Percentiles rank a stretch among this genome's conserved stretches.
phyloP scores from a whole-genome alignment of 2,797 vertebrate genomes.

The Mustela erminea region DNA sequence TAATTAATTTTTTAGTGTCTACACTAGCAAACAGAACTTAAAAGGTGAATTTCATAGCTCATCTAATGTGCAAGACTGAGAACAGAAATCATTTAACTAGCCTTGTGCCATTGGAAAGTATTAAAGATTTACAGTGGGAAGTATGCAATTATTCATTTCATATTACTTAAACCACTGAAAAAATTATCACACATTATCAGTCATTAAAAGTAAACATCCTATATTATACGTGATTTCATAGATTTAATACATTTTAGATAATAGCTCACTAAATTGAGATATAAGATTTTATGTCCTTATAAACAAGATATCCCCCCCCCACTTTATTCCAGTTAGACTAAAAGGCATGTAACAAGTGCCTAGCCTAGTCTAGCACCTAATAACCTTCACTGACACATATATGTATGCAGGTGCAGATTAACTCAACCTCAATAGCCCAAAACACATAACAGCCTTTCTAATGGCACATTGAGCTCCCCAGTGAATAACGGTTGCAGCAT shows the following conservation, averaged over 20 bases:
- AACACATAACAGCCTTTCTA: background rate
- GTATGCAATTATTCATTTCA: slow-evolving; percentile 60
- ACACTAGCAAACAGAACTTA: slow-evolving; percentile 64
- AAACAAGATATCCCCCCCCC: background rate
- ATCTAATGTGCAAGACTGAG: slow-evolving; percentile 62
- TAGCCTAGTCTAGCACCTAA: background rate
- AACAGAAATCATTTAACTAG: slow-evolving; percentile 67
- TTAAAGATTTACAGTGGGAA: slow-evolving; percentile 67
- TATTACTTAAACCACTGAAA: slow-evolving; percentile 59
- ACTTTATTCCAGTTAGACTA: background rate
- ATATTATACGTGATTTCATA: background rate
- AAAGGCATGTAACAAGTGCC: background rate
- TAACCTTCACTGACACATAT: background rate
- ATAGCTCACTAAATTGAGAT: slow-evolving; percentile 48
- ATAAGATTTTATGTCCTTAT: slow-evolving; percentile 47
- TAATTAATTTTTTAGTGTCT: slow-evolving; percentile 30
- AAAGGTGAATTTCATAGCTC: slow-evolving; percentile 68
- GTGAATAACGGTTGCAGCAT: background rate
- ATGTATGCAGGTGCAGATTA: background rate
- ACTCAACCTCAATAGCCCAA: background rate
- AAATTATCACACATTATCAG: slow-evolving; percentile 13
- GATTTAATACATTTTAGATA: slow-evolving; percentile 40
- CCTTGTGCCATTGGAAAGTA: slow-evolving; percentile 52
- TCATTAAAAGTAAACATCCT: slow-evolving; percentile 71
- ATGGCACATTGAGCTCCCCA: background rate